Evolutionary conservation across 1,140 invertebrate species (phyloP).

Genomic region (Habropoda laboriosa): DNA sequence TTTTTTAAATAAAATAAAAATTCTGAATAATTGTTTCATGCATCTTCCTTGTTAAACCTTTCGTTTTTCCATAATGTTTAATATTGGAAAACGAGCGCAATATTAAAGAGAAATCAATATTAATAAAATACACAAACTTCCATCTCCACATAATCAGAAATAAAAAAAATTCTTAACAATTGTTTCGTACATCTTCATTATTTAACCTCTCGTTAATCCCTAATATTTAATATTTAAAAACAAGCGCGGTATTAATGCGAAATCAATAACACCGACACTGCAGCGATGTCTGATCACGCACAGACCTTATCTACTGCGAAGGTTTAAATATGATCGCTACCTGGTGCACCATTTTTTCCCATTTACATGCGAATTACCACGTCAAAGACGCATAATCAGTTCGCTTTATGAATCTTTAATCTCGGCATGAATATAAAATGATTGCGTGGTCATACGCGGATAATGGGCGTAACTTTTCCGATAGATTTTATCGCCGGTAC

Average conservation of each 20-base stretch:
- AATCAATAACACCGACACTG: not conserved
- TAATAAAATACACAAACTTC: too few relatives aligned
- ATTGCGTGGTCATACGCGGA: not conserved
- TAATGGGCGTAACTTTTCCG: not conserved
- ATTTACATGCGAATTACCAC: constrained; percentile 22
- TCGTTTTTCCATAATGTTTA: not conserved
- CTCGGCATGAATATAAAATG: constrained; percentile 35
- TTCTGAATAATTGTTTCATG: not conserved
- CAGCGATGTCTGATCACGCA: not conserved
- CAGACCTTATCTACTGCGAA: not conserved
- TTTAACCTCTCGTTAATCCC: not conserved
- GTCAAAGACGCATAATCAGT: constrained; percentile 20
- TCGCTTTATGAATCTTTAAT: constrained; percentile 39
- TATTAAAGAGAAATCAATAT: not conserved
- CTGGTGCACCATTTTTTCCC: not conserved
- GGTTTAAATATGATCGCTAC: too few relatives aligned
- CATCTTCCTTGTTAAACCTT: not conserved
- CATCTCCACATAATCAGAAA: too few relatives aligned
- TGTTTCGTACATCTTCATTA: not conserved
- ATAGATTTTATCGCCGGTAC: not conserved
- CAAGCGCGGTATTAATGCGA: not conserved
- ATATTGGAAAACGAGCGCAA: not conserved
- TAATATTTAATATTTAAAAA: not conserved
- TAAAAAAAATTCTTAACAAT: not conserved
- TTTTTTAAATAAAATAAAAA: too few relatives aligned